Percentiles rank a stretch among this genome's conserved stretches.
Evolutionary conservation across 2,113 vertebrate genomes (phyloP).

Genomic region (Malurus alboscapulatus): DNA sequence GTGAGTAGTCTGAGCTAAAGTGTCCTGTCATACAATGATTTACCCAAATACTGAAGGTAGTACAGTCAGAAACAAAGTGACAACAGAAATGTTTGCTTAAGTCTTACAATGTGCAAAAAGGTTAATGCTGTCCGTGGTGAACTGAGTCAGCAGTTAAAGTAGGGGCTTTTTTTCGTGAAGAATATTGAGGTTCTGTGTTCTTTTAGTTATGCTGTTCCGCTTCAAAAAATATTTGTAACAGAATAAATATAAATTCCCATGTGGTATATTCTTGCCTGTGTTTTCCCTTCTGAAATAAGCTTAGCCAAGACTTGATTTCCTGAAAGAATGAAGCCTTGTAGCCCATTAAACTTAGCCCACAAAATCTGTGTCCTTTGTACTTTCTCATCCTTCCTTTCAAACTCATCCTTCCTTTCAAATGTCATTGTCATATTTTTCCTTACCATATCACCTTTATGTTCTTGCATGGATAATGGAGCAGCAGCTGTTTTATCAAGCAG

Average conservation of each 20-base stretch:
- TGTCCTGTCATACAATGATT: background rate
- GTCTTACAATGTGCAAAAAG: background rate
- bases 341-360: background rate
- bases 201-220: background rate
- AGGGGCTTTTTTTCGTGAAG: background rate
- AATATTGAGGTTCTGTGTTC: background rate
- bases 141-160: background rate
- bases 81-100: background rate
- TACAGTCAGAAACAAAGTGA: background rate
- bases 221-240: background rate
- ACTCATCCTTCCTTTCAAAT: background rate
- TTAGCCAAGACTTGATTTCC: background rate
- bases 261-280: background rate
- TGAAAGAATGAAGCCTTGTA: background rate
- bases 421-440: background rate
- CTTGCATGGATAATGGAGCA: background rate
- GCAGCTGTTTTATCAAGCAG: background rate
- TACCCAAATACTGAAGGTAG: background rate
- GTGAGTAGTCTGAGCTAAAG: background rate
- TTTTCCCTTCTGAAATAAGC: background rate
- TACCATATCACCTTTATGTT: background rate
- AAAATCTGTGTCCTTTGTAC: background rate
- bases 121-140: background rate
- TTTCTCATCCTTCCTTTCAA: background rate
- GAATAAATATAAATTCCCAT: background rate